A percentile compares a stretch with the other conserved stretches of the same genome.
Evolutionary conservation across 1,140 invertebrate genomes (phyloP).

Genomic region (Eupeodes corollae): DNA sequence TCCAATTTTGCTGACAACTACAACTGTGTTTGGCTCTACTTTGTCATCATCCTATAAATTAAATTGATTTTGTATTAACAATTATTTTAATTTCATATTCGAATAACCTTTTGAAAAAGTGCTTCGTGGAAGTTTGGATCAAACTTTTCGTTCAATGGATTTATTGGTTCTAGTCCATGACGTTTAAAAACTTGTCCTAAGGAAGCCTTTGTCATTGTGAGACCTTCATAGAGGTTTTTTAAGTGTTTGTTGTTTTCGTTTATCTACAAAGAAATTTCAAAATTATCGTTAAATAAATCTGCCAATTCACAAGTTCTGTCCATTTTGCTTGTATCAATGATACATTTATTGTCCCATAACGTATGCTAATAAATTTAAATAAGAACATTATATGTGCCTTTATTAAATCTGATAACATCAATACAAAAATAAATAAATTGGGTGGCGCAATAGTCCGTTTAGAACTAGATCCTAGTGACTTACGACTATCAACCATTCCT

Average conservation of each 20-base stretch:
- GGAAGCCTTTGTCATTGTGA: slow-evolving; percentile 81
- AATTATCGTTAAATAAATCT: slow-evolving; percentile 9
- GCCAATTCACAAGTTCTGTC: too few species aligned
- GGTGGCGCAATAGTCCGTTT: too few species aligned
- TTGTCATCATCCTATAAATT: slow-evolving; percentile 58
- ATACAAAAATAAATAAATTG: too few species aligned
- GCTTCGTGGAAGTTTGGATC: slow-evolving; percentile 95
- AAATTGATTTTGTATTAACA: not conserved
- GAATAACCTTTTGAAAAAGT: slow-evolving; percentile 74
- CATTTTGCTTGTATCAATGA: too few species aligned
- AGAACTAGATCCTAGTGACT: too few species aligned
- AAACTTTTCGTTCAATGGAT: slow-evolving; percentile 88
- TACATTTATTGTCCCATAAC: too few species aligned
- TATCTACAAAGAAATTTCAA: slow-evolving; percentile 4
- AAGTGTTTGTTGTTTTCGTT: slow-evolving; percentile 65
- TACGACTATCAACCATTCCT: too few species aligned
- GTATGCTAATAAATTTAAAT: too few species aligned
- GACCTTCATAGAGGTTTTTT: slow-evolving; percentile 80
- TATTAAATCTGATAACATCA: too few species aligned
- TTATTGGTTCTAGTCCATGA: slow-evolving; percentile 75
- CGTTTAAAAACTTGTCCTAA: slow-evolving; percentile 77
- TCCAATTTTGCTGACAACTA: slow-evolving; percentile 88
- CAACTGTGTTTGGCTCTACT: slow-evolving; percentile 74
- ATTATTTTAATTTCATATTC: not conserved
- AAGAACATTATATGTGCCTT: too few species aligned